A percentile compares a stretch with the other conserved stretches of the same genome.
phyloP scores from a whole-genome alignment of 2,888 invertebrate genomes.

The Phaonia tiefii region DNA sequence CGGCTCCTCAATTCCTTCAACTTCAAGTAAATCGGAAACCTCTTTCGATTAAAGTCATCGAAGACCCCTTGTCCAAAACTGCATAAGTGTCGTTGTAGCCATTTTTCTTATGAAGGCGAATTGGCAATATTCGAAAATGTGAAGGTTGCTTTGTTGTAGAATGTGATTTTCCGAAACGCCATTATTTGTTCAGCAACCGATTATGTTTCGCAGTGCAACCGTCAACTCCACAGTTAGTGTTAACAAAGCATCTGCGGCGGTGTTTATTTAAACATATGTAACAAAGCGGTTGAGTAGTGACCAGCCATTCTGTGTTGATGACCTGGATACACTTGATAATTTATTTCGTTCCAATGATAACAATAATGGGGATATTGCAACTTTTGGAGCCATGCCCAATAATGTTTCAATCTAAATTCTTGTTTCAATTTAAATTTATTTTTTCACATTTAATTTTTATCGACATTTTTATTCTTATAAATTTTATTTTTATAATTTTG shows the following conservation, averaged over 20 bases:
- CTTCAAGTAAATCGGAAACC: slow-evolving; percentile 8
- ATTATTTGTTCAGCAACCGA: slow-evolving; percentile 36
- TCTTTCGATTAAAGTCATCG: slow-evolving; percentile 14
- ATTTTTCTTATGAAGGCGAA: slow-evolving; percentile 24
- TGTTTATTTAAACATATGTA: slow-evolving; percentile 56
- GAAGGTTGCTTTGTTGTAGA: background rate
- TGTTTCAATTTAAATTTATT: no score
- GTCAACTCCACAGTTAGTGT: slow-evolving; percentile 41
- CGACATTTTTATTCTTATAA: no score
- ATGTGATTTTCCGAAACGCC: background rate
- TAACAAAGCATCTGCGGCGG: slow-evolving; percentile 34
- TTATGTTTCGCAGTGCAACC: slow-evolving; percentile 53
- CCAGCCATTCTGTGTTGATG: no score
- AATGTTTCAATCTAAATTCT: no score
- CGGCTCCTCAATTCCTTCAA: slow-evolving; percentile 9
- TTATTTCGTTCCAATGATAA: no score
- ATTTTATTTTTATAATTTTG: no score
- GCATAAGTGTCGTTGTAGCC: slow-evolving; percentile 18
- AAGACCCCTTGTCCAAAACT: no score
- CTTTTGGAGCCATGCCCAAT: background rate
- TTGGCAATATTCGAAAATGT: slow-evolving; percentile 1
- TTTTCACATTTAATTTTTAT: no score
- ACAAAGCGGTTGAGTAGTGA: slow-evolving; percentile 39
- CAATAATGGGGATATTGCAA: background rate
- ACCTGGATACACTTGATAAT: no score